Evolutionary conservation across 2,888 invertebrate species (phyloP), one percentile per base, ranked within the genome.

Genomic region (Eremobia ochroleuca): DNA sequence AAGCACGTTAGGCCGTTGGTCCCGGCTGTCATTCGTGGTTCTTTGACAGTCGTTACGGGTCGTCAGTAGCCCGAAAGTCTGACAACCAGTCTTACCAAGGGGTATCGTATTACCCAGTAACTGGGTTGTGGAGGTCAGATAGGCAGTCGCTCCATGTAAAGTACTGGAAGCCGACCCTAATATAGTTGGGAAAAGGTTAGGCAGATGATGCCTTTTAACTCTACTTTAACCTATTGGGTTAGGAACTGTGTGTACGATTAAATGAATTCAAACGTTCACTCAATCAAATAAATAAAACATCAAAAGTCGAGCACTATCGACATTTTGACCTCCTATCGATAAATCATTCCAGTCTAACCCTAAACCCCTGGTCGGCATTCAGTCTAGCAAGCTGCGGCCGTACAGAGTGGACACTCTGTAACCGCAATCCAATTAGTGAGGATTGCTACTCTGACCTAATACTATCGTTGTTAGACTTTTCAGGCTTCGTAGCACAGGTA

Each of bases 351-450:
- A 34, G 13, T 21, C n/a, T 11, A 67, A 31, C 55, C 37, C 66
- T 25, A 46, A 28, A 46, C 2, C 49, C 6, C 11, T 61, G 66
- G 15, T 15, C 49, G 6, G 15, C 6, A 21, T 71, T 52, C 40
- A 43, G 49, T 34, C 11, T 49, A 81, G 64, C 76, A 28, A 61
- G 31, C 11, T 76, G 68, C n/a, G 43, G 68, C 13, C 11, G 25
- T 15, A 61, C 55, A 25, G n/a, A 71, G 34, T 67, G 25, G 13
- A 31, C 34, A 52, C 31, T 55, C 49, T 15, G 58, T 65, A 34
- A 69, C 78, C 40, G 9, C 55, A 77, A 77, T 83, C 83, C 81
- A 81, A 81, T 83, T 83, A 81, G 80, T 34, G 40, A 13, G 34
- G 55, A 49, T 52, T 43, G 18, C 43, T 11, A 62, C 18, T 64